Evolutionary conservation across 2,888 invertebrate species (phyloP), one percentile per base, ranked within the genome.

Genomic region (Trichogramma evanescens): DNA sequence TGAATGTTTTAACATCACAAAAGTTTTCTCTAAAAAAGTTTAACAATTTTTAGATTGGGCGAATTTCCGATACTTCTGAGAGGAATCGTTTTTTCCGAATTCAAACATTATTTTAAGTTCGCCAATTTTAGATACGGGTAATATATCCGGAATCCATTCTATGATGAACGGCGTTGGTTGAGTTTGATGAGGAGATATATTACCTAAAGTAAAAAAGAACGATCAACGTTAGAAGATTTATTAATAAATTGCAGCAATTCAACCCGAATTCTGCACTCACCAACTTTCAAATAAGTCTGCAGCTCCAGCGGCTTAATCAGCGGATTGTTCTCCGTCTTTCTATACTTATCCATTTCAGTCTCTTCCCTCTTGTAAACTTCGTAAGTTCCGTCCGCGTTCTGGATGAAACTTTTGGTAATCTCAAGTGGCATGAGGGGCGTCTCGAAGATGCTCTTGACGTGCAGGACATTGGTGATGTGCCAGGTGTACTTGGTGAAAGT

Each of bases 121-220:
- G 6, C 91, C 91, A 64, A 89, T 85, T 68, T 85, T 83, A 44
- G 86, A 86, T 65, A 82, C 79, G 5, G 86, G 86, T 56, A 88
- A 79, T 58, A 89, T 83, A 71, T 88, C 86, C 0, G 89, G 89
- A 61, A 86, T 86, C 91, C 91, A 91, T 72, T 89, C 88, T 50
- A 91, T 84, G 41, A 86, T 79, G 71, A 91, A 86, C 13, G 85
- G 87, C 58, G 82, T 86, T 64, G 83, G 84, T 54, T 86, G 83
- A 59, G 81, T 79, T 70, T 83, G 82, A 68, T 82, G 81, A 44
- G 80, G 76, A 40, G 80, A 77, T 43, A 80, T 81, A 66, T 80
- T 79, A 54, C 83, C 82, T 83, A 69, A 52, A 68, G 53, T 54
- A 67, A 43, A 43, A 40, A 54, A 41, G 3, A 26, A 26, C 3